Conservation (phyloP, 2,888 invertebrate genomes). For the Adela reaumurella region DNA sequence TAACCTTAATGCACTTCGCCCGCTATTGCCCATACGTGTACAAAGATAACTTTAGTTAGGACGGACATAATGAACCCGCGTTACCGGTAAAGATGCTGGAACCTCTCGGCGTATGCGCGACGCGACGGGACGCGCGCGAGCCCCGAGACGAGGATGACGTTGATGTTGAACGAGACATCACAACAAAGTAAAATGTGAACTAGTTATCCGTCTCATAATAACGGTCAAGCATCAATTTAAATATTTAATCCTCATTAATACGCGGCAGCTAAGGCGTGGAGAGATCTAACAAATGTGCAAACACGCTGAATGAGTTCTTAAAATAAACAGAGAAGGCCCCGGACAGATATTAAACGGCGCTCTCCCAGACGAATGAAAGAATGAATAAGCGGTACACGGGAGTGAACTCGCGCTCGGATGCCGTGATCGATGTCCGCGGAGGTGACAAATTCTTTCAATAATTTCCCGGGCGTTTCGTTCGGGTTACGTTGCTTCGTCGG, state of each 20-base stretch:
- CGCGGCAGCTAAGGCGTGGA: not conserved
- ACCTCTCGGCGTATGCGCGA: no score
- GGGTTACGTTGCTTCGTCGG: not conserved
- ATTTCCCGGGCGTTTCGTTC: not conserved
- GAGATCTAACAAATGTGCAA: not conserved
- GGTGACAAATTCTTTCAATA: not conserved
- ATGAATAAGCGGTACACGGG: not conserved
- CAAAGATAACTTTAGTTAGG: constrained; percentile 24
- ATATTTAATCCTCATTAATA: not conserved
- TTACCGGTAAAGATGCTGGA: not conserved
- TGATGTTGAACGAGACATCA: no score
- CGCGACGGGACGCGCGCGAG: no score
- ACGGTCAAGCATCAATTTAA: no score
- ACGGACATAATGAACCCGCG: not conserved
- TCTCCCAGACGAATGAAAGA: not conserved
- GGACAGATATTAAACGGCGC: not conserved
- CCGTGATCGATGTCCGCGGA: not conserved
- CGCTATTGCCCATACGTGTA: constrained; percentile 41
- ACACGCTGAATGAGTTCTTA: not conserved
- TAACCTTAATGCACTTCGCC: constrained; percentile 51
- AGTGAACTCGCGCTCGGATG: not conserved
- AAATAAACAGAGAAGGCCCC: not conserved
- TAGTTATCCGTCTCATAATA: no score
- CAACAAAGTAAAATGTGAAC: no score
- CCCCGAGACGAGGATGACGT: no score